Evolutionary conservation across 2,113 vertebrate genomes (phyloP), one percentile per base, ranked within the genome.

Genomic region (Carettochelys insculpta): DNA sequence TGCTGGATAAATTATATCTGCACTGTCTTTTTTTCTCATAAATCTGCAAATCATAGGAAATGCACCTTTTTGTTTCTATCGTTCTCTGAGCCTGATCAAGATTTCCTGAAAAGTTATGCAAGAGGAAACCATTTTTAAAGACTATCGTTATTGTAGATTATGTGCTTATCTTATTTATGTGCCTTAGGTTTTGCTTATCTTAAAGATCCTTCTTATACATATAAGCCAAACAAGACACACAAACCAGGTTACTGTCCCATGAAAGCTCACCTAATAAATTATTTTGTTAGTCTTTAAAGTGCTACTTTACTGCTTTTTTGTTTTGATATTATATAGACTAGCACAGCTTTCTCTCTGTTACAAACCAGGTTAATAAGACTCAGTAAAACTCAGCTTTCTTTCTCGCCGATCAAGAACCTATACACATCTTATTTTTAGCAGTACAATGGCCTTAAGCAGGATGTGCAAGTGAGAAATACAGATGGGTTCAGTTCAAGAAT

Each of bases 291-390:
- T n/a, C n/a, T n/a, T n/a, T n/a, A n/a, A n/a, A n/a, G n/a, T n/a
- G n/a, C n/a, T n/a, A n/a, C n/a, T n/a, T n/a, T n/a, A n/a, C n/a
- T n/a, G n/a, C n/a, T n/a, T n/a, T n/a, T n/a, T n/a, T n/a, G n/a
- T n/a, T n/a, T n/a, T n/a, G n/a, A n/a, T n/a, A n/a, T n/a, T n/a
- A n/a, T n/a, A n/a, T n/a, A n/a, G n/a, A n/a, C n/a, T n/a, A n/a
- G n/a, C n/a, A n/a, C n/a, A n/a, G n/a, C n/a, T n/a, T n/a, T n/a
- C n/a, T n/a, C n/a, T n/a, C n/a, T n/a, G n/a, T n/a, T n/a, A 43
- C 2, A 16, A 25, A 31, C 41, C 41, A 5, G 1, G 11, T 3
- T 41, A 14, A 43, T 0, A 7, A 1, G 47, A 34, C 43, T 80
- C 73, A 4, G 45, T 2, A 6, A 16, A 52, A 51, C 45, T 10